Percentiles rank a stretch among this genome's conserved stretches.
phyloP scores from a whole-genome alignment of 2,113 vertebrate species.

The Hyperopisus bebe region DNA sequence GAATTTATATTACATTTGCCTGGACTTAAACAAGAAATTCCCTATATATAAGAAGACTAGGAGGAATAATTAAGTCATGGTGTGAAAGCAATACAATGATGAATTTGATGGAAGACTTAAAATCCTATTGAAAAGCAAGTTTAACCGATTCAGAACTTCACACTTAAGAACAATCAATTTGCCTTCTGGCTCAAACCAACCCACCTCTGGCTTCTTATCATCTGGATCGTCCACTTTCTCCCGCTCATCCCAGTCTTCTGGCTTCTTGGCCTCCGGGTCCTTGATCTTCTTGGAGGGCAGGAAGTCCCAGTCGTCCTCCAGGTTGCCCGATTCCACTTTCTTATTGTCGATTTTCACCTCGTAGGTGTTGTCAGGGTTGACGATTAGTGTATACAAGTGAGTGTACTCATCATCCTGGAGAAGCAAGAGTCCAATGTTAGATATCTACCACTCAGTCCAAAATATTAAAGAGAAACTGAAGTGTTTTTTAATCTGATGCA shows the following conservation, averaged over 20 bases:
- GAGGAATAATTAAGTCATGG: not conserved
- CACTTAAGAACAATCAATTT: not conserved
- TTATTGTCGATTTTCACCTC: conserved; percentile 80
- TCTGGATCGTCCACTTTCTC: conserved; percentile 70
- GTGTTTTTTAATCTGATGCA: not conserved
- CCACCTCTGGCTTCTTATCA: conserved; percentile 73
- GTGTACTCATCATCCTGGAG: conserved; percentile 13
- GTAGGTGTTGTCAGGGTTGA: conserved; percentile 74
- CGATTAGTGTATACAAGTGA: conserved; percentile 70
- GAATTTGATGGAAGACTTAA: not conserved
- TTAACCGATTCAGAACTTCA: not conserved
- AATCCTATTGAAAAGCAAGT: not conserved
- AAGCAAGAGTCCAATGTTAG: not conserved
- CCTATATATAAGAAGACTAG: not conserved
- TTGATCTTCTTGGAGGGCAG: conserved; percentile 71
- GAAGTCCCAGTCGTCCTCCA: conserved; percentile 78
- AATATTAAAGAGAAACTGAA: not conserved
- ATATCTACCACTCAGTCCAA: not conserved
- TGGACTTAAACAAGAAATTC: not conserved
- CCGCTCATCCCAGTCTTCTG: conserved; percentile 74
- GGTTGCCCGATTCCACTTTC: conserved; percentile 64
- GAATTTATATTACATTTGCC: not conserved
- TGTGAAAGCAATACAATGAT: not conserved
- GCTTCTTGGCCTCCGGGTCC: conserved; percentile 68
- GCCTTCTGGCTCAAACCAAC: not conserved